These are phyloP conservation scores for Caranx ignobilis DNA, from an alignment of 2,113 vertebrate genomes.

Conservation along the genomic window DNA sequence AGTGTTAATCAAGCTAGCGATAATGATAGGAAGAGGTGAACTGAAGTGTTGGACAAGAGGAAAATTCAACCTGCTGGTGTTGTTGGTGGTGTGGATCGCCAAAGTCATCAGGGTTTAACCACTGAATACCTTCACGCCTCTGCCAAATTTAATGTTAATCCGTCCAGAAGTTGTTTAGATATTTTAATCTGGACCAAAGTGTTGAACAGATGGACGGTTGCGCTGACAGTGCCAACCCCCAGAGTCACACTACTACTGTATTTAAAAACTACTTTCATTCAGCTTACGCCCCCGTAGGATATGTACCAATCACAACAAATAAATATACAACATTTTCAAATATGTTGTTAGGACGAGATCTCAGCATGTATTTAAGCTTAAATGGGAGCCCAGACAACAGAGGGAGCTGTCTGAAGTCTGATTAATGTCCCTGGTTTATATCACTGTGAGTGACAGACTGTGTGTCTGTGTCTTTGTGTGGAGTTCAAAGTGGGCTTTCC, in stretches of 20 bases:
- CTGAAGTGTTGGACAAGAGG: neutral
- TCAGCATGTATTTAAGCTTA: slow-evolving; percentile 15
- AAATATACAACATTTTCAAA: slow-evolving; percentile 2
- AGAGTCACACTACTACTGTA: slow-evolving; percentile 11
- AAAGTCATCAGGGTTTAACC: slow-evolving; percentile 1
- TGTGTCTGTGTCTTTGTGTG: too few species aligned
- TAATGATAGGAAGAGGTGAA: neutral
- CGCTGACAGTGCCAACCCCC: slow-evolving; percentile 10
- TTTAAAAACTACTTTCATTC: slow-evolving; percentile 33
- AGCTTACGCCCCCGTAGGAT: slow-evolving; percentile 39
- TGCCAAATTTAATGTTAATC: slow-evolving; percentile 47
- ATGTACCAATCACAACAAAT: slow-evolving; percentile 34
- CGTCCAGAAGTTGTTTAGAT: slow-evolving; percentile 33
- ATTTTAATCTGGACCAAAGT: slow-evolving; percentile 54
- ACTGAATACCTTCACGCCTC: slow-evolving; percentile 9
- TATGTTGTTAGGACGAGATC: slow-evolving; percentile 9
- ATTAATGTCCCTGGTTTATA: neutral
- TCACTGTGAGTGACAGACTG: neutral
- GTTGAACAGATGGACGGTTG: slow-evolving; percentile 55
- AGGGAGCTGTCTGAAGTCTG: neutral
- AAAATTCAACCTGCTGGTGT: neutral
- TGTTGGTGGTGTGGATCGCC: neutral
- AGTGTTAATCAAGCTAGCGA: too few species aligned
- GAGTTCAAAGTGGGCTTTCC: too few species aligned
- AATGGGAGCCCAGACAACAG: neutral